Evolutionary conservation across 2,888 invertebrate species (phyloP), one percentile per base, ranked within the genome.

Genomic region (Drosophila mayaguana): DNA sequence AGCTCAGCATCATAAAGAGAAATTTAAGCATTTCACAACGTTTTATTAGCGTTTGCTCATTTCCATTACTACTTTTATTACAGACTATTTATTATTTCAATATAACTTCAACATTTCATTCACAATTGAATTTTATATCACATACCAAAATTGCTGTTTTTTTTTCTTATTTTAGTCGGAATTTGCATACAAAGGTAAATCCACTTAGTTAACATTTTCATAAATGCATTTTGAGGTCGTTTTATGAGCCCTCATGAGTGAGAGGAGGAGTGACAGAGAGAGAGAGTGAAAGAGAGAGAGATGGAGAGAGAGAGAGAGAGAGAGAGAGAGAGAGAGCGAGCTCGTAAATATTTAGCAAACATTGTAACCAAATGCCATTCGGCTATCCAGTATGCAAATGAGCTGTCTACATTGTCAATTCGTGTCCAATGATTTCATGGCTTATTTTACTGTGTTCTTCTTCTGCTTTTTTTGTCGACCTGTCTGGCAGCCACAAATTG

Each of bases 171-270:
- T 18, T 25, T 36, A 4, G n/a, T 14, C 50, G 1, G 20, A 0
- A 22, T 65, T 62, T 56, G 57, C 60, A 57, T 51, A 68, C 67
- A 73, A 67, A 57, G 74, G 61, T 55, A 36, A 68, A 73, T 63
- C 45, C 61, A 55, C 43, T 55, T 45, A 18, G 42, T 14, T n/a
- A 61, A 43, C 36, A 48, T 46, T 45, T 61, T 20, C 46, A 63
- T 22, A 45, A 48, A 48, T 59, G 22, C 8, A 55, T 56, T 40
- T 32, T 32, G 28, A 59, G 55, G 43, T 42, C 48, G 14, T 61
- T 76, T 78, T 73, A 75, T 73, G 48, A 11, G 32, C 48, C 18
- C 32, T 50, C 18, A 3, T 32, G 28, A 50, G 32, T 62, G 40
- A 43, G 38, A 38, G 14, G n/a, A 28, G 40, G 32, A 22, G 36